phyloP scores from a whole-genome alignment of 2,113 vertebrate species.

The Dromiciops gliroides region DNA sequence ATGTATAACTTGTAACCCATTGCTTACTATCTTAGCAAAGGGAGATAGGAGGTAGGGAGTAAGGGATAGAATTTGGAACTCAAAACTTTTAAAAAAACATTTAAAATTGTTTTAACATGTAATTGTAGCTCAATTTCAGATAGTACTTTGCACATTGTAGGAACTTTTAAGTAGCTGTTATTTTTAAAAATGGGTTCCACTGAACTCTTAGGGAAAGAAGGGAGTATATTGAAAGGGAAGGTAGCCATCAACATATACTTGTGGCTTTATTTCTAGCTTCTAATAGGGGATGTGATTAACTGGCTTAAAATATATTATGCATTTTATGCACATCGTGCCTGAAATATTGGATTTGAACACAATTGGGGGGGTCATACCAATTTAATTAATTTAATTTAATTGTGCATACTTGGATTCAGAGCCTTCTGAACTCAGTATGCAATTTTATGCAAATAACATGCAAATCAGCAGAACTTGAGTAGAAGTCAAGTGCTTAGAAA shows the following conservation, averaged over 20 bases:
- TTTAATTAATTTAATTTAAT: constrained; percentile 45
- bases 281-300: constrained; percentile 3
- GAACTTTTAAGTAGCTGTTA: not conserved
- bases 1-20: no score
- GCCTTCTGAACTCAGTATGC: constrained; percentile 28
- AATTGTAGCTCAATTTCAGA: not conserved
- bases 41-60: no score
- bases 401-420: constrained; percentile 42
- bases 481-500: constrained; percentile 44
- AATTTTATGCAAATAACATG: constrained; percentile 33
- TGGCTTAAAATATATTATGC: constrained; percentile 34
- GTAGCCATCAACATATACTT: not conserved
- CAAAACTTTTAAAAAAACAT: no score
- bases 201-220: not conserved
- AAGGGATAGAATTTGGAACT: no score
- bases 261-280: not conserved
- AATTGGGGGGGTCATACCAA: constrained; percentile 33
- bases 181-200: not conserved
- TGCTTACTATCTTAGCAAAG: no score
- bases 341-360: constrained; percentile 31
- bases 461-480: constrained; percentile 32
- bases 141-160: not conserved
- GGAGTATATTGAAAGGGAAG: not conserved
- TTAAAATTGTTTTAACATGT: no score
- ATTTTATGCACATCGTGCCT: constrained; percentile 6